Percentiles rank a stretch among this genome's conserved stretches.
These are phyloP conservation scores for Caenorhabditis wallacei DNA, from an alignment of 2,888 invertebrate species.

Conservation along the genomic window DNA sequence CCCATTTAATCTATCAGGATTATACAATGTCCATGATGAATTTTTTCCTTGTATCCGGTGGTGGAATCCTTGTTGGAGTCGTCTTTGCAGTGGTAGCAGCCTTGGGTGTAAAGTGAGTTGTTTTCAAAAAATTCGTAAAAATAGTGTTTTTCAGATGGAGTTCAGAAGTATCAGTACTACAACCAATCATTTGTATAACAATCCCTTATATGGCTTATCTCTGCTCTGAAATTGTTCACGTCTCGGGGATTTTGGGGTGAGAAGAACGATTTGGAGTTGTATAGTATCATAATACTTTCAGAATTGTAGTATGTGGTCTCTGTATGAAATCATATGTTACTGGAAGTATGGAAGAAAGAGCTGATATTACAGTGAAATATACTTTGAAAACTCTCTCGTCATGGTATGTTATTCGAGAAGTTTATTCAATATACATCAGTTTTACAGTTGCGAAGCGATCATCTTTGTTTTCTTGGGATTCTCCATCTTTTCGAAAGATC, in stretches of 20 bases:
- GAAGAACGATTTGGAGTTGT: neutral
- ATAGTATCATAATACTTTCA: slow-evolving; percentile 83
- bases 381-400: slow-evolving; percentile 98
- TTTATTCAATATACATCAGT: too few species aligned
- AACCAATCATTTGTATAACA: slow-evolving; percentile 97
- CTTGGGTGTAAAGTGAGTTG: slow-evolving; percentile 75
- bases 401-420: slow-evolving; percentile 83
- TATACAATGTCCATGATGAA: slow-evolving; percentile 73
- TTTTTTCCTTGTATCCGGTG: slow-evolving; percentile 78
- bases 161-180: slow-evolving; percentile 95
- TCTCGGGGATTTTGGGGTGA: slow-evolving; percentile 98
- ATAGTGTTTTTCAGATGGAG: slow-evolving; percentile 87
- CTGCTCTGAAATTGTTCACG: slow-evolving; percentile 97
- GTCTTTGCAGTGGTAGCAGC: slow-evolving; percentile 75
- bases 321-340: slow-evolving; percentile 88
- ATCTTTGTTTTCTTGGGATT: slow-evolving; percentile 99
- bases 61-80: slow-evolving; percentile 79
- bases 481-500: slow-evolving; percentile 93
- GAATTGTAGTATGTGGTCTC: slow-evolving; percentile 98
- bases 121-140: neutral
- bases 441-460: slow-evolving; percentile 92
- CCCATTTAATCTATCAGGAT: slow-evolving; percentile 72
- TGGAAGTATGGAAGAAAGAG: slow-evolving; percentile 77
- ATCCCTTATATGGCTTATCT: slow-evolving; percentile 98
- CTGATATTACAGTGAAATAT: slow-evolving; percentile 86